Base-by-base conservation (phyloP, 1,140 invertebrate genomes). In the Drosophila chauvacae region DNA sequence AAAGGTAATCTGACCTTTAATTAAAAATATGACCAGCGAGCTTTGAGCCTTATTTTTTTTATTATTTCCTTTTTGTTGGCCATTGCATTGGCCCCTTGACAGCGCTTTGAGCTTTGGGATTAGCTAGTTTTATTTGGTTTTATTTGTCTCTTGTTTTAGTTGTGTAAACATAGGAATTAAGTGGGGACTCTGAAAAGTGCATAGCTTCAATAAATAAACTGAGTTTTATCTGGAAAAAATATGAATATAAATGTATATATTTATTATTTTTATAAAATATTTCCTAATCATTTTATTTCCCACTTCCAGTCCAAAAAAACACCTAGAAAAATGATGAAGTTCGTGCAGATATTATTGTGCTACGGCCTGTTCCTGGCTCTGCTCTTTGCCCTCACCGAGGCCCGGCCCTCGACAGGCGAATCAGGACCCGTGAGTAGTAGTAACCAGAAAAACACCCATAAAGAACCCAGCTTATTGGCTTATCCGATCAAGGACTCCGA, bases 291-390 rank as follows among this genome's bases (percentile, higher is more conserved):
- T 23, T 48, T 51, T 30, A 10, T 33, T 35, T 20, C 50, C 0
- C 14, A 63, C 2, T 63, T 87, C 20, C 14, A 82, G 83, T 53
- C 16, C 14, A 51, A 39, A 16, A 35, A 35, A 66, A n/a, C 14
- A n/a, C 13, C 5, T 44, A 26, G 4, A 2, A 79, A 73, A 47
- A 90, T 90, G 85, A 85, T 90, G 78, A 90, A 90, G 37, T 79
- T 81, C 44, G 78, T 81, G 66, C 84, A 88, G 50, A 71, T 90
- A 35, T 26, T 90, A 23, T 47, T 88, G 61, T 88, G 84, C 74
- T 90, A 85, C 18, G 85, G 78, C 47, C 57, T 90, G 5, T 33
- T 90, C 28, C 26, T 90, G 57, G 55, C 77, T 44, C 37, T 85
- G 66, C 50, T 78, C 33, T 81, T 85, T 30, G 75, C 71, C 30